A percentile compares a stretch with the other conserved stretches of the same genome.
These are phyloP conservation scores for Habropoda laboriosa DNA, from an alignment of 1,140 invertebrate species.

Conservation along the genomic window DNA sequence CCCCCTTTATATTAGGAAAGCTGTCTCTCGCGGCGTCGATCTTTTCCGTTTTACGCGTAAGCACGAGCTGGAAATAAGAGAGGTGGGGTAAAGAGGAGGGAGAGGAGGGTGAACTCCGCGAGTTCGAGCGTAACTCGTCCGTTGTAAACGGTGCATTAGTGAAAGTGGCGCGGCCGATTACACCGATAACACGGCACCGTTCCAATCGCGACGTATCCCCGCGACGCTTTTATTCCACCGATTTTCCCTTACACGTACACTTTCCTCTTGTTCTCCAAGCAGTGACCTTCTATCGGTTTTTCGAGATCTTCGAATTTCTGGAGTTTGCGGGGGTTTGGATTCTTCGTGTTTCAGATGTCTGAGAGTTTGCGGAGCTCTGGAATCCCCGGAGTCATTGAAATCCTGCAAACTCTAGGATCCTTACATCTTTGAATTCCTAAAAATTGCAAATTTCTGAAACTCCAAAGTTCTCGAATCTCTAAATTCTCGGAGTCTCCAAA, in stretches of 20 bases:
- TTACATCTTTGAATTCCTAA: no score
- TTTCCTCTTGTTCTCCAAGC: slow-evolving; percentile 15
- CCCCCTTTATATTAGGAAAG: slow-evolving; percentile 36
- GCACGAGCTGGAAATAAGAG: no score
- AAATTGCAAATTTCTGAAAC: no score
- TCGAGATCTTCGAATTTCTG: no score
- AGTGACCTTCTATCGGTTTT: slow-evolving; percentile 14
- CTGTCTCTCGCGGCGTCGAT: background rate
- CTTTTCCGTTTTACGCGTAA: slow-evolving; percentile 2
- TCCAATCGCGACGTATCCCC: slow-evolving; percentile 5
- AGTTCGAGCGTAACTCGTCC: slow-evolving; percentile 61
- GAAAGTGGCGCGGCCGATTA: slow-evolving; percentile 66
- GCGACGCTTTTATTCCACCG: slow-evolving; percentile 40
- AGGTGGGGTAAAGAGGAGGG: slow-evolving; percentile 2
- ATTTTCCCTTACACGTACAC: slow-evolving; percentile 28
- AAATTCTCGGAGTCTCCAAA: no score
- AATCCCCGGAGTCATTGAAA: no score
- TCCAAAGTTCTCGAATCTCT: no score
- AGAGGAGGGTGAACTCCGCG: slow-evolving; percentile 53
- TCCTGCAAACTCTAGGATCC: no score
- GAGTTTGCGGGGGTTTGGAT: no score
- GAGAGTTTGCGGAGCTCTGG: no score
- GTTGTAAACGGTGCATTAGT: slow-evolving; percentile 68
- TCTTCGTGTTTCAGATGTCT: no score
- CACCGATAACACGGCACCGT: slow-evolving; percentile 53